These are phyloP conservation scores for Eudorcas thomsonii DNA, from an alignment of 2,113 vertebrate genomes.

Conservation along the genomic window DNA sequence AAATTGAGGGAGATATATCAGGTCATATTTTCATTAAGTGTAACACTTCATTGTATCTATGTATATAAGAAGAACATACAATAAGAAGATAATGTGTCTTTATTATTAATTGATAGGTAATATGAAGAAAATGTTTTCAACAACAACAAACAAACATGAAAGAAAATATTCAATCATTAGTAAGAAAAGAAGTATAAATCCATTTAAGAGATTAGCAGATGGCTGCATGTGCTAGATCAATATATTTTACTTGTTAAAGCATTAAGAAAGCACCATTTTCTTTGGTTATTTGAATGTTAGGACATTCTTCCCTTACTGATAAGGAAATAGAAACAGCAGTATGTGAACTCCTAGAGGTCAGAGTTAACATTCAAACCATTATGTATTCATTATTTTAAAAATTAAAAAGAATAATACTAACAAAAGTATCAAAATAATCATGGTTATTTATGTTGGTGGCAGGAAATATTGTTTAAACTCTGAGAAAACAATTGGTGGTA, in stretches of 20 bases:
- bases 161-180: background rate
- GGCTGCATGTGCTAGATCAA: background rate
- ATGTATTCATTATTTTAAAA: background rate
- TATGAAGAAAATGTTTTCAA: background rate
- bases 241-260: background rate
- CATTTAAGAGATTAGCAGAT: background rate
- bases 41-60: background rate
- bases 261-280: background rate
- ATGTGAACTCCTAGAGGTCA: background rate
- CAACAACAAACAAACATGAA: background rate
- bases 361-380: background rate
- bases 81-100: background rate
- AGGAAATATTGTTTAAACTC: background rate
- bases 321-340: background rate
- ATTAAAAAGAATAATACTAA: background rate
- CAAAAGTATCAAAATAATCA: background rate
- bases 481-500: background rate
- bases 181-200: background rate
- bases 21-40: background rate
- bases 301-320: background rate
- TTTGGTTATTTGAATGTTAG: background rate
- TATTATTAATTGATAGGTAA: background rate
- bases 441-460: background rate
- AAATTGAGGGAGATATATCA: background rate
- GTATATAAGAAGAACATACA: background rate